Percentiles rank a stretch among this genome's conserved stretches.
phyloP scores from a whole-genome alignment of 2,888 invertebrate genomes.

The Thumatha senex region DNA sequence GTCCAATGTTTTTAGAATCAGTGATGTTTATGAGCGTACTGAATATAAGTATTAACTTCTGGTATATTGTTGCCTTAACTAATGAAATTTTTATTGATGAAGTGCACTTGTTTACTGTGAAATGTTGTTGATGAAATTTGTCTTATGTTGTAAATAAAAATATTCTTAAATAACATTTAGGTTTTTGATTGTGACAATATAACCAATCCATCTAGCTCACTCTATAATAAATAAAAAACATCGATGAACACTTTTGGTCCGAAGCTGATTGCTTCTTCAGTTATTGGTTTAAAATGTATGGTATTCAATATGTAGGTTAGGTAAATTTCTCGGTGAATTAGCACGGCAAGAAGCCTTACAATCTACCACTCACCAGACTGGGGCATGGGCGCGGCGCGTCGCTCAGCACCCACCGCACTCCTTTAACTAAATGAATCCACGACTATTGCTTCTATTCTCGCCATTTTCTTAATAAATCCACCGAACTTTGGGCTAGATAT shows the following conservation, averaged over 20 bases:
- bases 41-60: too few relatives aligned
- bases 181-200: not conserved
- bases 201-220: not conserved
- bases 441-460: conserved; percentile 62
- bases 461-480: conserved; percentile 64
- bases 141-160: too few relatives aligned
- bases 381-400: conserved; percentile 81
- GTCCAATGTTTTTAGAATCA: too few relatives aligned
- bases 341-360: conserved; percentile 77
- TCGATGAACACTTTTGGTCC: conserved; percentile 26
- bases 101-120: too few relatives aligned
- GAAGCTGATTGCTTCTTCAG: conserved; percentile 29
- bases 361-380: conserved; percentile 79
- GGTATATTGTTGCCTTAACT: too few relatives aligned
- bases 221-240: conserved; percentile 29
- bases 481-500: conserved; percentile 60
- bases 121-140: too few relatives aligned
- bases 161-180: too few relatives aligned
- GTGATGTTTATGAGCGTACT: too few relatives aligned
- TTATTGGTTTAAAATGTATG: conserved; percentile 49
- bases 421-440: conserved; percentile 75
- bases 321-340: conserved; percentile 58
- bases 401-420: conserved; percentile 65
- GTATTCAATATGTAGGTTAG: conserved; percentile 43
- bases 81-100: too few relatives aligned